Evolutionary conservation across 2,888 invertebrate species (phyloP), one percentile per base, ranked within the genome.

Genomic region (Acanthosepion pharaonis): DNA sequence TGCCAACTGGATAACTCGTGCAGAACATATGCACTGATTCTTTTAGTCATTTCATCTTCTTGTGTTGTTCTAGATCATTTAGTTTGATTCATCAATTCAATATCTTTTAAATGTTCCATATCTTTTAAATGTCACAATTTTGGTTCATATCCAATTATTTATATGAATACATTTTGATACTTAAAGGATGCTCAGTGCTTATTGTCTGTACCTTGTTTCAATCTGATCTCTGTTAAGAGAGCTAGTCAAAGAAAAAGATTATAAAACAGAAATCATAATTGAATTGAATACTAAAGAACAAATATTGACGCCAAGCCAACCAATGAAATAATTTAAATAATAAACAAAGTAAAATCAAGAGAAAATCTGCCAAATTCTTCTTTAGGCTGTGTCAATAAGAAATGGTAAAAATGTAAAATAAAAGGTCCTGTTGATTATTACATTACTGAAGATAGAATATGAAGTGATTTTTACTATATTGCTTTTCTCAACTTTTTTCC

Each of bases 391-490:
- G 15, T n/a, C n/a, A 78, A 78, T 33, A 78, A 78, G 78, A 33
- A 15, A 78, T 15, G 0, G 3, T n/a, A 11, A 78, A 78, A 78
- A 15, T 33, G 78, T n/a, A 33, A 33, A 78, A 78, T 78, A n/a
- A 33, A 78, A 78, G 78, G 78, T 9, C 11, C n/a, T 78, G 78
- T 78, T 78, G n/a, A n/a, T 78, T n/a, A n/a, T 33, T 78, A 33
- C n/a, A 78, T 78, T 78, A 78, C 78, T 78, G 78, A 18, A 78
- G 78, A 78, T 78, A n/a, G n/a, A 78, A n/a, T n/a, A 78, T n/a
- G 28, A 5, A 8, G 5, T 25, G 42, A 11, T 8, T 28, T 64
- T 28, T 64, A 5, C 15, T 64, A 25, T 25, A 25, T 64, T 64
- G 28, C 18, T 11, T 78, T 15, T n/a, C 78, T 78, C 3, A 18